Base-by-base conservation (phyloP, 2,888 invertebrate genomes). In the Sinotaia quadrata region DNA sequence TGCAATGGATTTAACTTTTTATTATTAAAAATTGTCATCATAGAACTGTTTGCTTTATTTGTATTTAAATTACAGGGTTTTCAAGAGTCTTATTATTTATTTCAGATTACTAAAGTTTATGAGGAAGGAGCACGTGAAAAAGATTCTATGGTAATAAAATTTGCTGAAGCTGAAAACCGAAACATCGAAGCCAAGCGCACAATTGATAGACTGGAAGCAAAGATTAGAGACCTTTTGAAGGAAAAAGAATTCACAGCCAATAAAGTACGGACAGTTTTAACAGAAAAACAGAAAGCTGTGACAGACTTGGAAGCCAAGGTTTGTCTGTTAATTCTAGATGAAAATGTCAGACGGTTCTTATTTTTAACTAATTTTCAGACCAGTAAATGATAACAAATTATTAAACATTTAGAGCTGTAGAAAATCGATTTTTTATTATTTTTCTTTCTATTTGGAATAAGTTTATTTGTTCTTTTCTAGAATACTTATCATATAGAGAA, bases 81-180 rank as follows among this genome's bases (percentile, higher is more conserved):
- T n/a, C n/a, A n/a, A n/a, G n/a, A n/a, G n/a, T n/a, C n/a, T n/a
- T n/a, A n/a, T n/a, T n/a, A n/a, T n/a, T n/a, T n/a, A n/a, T n/a
- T n/a, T n/a, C 69, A 87, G 87, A 73, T 85, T 33, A 84, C 78
- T 0, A 85, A 85, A 67, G 78, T 75, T 70, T 81, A 79, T 63
- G 84, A 87, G 27, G 87, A 87, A 5, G 77, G 80, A 34, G 73
- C 71, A 29, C 75, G 75, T 57, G 88, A 88, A 65, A 87, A 87
- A 71, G 88, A 87, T 44, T 75, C 79, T 15, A 87, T 87, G 84
- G 87, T 87, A 29, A 77, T 88, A 47, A 87, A 84, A 68, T 88
- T 83, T 77, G 88, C 88, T 5, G 84, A 85, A 73, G 85, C 86
- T 4, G 88, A 88, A 71, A 83, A 85, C 68, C 87, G 86, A 68